A percentile compares a stretch with the other conserved stretches of the same genome.
Conservation (phyloP, 2,113 vertebrate genomes). For the Recurvirostra avosetta region DNA sequence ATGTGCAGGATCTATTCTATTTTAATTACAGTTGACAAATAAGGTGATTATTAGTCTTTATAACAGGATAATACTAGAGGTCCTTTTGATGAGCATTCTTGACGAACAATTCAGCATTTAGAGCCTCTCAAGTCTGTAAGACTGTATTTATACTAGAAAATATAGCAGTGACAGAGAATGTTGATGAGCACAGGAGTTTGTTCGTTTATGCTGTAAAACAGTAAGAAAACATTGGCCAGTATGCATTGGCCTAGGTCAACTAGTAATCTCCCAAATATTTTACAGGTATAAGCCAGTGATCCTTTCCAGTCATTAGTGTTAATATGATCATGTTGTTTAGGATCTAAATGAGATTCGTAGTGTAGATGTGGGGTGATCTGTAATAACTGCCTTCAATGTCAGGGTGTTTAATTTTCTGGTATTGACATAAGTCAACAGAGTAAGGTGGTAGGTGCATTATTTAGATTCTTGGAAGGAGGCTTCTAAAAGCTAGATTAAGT, state of each 20-base stretch:
- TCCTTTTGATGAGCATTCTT: neutral
- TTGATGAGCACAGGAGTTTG: neutral
- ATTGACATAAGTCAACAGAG: neutral
- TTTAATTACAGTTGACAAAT: neutral
- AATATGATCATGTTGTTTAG: neutral
- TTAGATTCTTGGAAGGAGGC: neutral
- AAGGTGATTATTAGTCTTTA: neutral
- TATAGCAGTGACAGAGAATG: neutral
- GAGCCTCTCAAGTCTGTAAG: neutral
- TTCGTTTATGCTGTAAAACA: neutral
- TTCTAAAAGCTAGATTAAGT: neutral
- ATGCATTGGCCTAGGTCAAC: neutral
- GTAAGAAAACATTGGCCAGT: neutral
- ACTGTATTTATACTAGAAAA: neutral
- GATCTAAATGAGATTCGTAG: neutral
- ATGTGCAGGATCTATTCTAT: neutral
- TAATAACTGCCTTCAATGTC: neutral
- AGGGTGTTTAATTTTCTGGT: neutral
- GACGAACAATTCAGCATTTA: neutral
- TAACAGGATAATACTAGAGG: neutral
- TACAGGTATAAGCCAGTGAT: neutral
- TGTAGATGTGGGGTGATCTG: neutral
- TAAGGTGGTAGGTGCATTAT: neutral
- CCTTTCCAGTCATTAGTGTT: neutral
- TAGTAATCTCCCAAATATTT: neutral